Evolutionary conservation across 2,888 invertebrate genomes (phyloP).

Genomic region (Epinotia bilunana): DNA sequence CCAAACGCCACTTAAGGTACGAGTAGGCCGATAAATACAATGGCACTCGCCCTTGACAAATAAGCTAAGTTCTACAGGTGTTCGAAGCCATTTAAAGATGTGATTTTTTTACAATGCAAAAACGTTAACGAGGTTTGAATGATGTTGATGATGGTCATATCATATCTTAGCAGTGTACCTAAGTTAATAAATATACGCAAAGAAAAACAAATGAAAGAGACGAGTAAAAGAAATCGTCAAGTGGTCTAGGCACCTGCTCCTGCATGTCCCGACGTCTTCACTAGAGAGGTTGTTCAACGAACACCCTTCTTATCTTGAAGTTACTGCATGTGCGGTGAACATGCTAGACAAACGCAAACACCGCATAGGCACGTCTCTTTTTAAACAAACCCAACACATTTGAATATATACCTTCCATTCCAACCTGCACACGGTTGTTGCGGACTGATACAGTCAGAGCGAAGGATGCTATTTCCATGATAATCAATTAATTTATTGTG

Average conservation of each 20-base stretch:
- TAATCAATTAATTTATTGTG: constrained; percentile 41
- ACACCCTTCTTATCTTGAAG: constrained; percentile 70
- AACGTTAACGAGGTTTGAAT: constrained; percentile 5
- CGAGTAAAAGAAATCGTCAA: constrained; percentile 36
- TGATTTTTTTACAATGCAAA: constrained; percentile 13
- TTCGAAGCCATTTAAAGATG: constrained; percentile 11
- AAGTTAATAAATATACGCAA: constrained; percentile 18
- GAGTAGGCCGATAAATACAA: constrained; percentile 54
- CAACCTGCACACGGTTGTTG: neutral
- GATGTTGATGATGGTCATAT: constrained; percentile 5
- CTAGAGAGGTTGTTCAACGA: constrained; percentile 79
- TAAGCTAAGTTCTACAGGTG: constrained; percentile 40
- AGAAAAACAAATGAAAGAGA: constrained; percentile 36
- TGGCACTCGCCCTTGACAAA: constrained; percentile 52
- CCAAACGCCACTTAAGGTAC: constrained; percentile 51
- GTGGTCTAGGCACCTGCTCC: constrained; percentile 43
- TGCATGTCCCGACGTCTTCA: constrained; percentile 61
- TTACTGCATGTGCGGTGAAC: constrained; percentile 62
- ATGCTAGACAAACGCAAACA: constrained; percentile 45
- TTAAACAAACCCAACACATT: constrained; percentile 19
- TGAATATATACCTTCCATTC: neutral
- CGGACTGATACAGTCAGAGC: neutral
- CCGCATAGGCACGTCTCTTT: constrained; percentile 10
- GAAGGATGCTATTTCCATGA: constrained; percentile 29
- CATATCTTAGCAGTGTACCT: neutral